Percentiles rank a stretch among this genome's conserved stretches.
phyloP scores from a whole-genome alignment of 2,888 invertebrate species.

The Xanthostigma xanthostigma region DNA sequence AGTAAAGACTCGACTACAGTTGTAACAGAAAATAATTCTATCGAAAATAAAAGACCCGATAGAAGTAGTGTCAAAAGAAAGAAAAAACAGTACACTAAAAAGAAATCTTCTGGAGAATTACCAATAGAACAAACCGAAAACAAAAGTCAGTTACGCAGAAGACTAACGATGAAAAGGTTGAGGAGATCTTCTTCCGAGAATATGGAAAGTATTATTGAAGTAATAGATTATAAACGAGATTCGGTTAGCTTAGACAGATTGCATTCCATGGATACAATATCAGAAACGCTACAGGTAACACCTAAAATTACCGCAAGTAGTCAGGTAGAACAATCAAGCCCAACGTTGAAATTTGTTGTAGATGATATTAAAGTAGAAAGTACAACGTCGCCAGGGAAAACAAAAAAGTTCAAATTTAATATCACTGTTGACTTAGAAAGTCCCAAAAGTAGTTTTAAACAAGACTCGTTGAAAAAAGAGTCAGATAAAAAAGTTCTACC shows the following conservation, averaged over 20 bases:
- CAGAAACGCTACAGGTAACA: slow-evolving; percentile 21
- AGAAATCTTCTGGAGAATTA: slow-evolving; percentile 20
- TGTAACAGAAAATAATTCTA: slow-evolving; percentile 18
- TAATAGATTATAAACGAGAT: background rate
- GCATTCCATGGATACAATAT: background rate
- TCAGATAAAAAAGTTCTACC: too few species aligned
- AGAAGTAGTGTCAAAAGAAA: slow-evolving; percentile 19
- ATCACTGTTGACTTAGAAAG: slow-evolving; percentile 21
- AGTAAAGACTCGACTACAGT: slow-evolving; percentile 15
- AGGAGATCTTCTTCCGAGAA: slow-evolving; percentile 1
- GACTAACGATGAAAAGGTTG: slow-evolving; percentile 7
- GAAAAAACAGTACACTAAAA: slow-evolving; percentile 20
- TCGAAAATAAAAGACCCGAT: slow-evolving; percentile 20
- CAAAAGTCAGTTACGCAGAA: slow-evolving; percentile 1
- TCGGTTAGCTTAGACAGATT: background rate
- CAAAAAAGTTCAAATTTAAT: slow-evolving; percentile 23
- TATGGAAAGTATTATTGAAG: background rate
- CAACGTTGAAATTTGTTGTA: slow-evolving; percentile 35
- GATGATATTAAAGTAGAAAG: slow-evolving; percentile 46
- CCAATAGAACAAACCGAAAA: slow-evolving; percentile 6
- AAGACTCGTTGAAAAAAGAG: too few species aligned
- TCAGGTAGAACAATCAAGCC: slow-evolving; percentile 32
- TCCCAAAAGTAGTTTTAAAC: too few species aligned
- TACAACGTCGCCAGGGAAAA: slow-evolving; percentile 22
- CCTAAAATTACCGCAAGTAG: slow-evolving; percentile 38